Base-by-base conservation (phyloP, 2,888 invertebrate species). In the Athalia rosae region DNA sequence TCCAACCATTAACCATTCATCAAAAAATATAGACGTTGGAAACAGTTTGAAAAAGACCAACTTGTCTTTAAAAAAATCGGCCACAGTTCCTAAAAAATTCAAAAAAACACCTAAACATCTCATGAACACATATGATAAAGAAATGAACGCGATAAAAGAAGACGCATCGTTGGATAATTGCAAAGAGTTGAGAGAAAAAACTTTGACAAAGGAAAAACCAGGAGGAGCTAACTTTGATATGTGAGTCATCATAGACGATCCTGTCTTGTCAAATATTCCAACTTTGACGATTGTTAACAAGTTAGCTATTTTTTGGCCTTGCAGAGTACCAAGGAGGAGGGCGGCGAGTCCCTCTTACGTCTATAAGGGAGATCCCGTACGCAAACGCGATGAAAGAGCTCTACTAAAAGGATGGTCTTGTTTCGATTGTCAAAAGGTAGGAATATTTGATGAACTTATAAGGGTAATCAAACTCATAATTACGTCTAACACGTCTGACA, bases 331-430 rank as follows among this genome's bases (percentile, higher is more conserved):
- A 53, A 79, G 77, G n/a, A 82, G 82, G 64, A 79, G 71, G 41
- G 80, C 79, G 63, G 78, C 79, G 62, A 84, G 80, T 79, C 87
- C 88, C 9, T 79, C 85, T 63, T 86, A 83, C 79, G 87, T 86
- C 41, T 83, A 85, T 79, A 83, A 83, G 79, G 84, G 84, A 73
- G 87, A 85, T 77, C 77, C 88, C 9, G 86, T 88, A 6, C 85
- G 89, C 50, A 88, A 87, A 63, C 89, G 88, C 83, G 80, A 76
- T n/a, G 89, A 90, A 62, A 86, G 89, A 78, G 85, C 83, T 77
- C 87, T 88, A 79, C 79, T 91, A 56, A 83, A 83, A 66, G 91
- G 91, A n/a, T 88, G 89, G 88, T 82, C 85, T 77, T 91, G 91
- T 79, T 83, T 84, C 73, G 85, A 90, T 11, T 91, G 91, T 80